phyloP scores from a whole-genome alignment of 2,888 invertebrate genomes.

The Trichogramma evanescens region DNA sequence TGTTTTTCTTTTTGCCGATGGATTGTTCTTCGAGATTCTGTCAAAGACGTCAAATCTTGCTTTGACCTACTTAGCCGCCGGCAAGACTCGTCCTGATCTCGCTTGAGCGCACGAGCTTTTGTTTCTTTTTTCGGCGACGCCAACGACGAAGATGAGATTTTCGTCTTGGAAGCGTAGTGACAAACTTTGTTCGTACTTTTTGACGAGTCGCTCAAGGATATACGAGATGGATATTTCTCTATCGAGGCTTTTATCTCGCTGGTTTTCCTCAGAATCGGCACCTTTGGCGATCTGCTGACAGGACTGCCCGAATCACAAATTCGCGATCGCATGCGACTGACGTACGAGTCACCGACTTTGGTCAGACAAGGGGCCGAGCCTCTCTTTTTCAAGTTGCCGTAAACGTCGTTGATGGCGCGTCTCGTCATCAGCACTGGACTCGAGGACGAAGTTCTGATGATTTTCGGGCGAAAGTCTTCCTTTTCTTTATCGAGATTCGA shows the following conservation, averaged over 20 bases:
- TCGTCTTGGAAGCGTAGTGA: conserved; percentile 11
- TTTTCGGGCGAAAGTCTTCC: conserved; percentile 24
- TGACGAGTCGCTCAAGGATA: conserved; percentile 7
- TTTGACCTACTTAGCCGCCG: conserved; percentile 49
- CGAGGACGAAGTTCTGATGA: conserved; percentile 25
- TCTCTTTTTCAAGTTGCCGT: conserved; percentile 24
- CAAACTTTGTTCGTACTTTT: conserved; percentile 15
- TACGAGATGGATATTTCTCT: conserved; percentile 17
- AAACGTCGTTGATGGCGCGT: conserved; percentile 15
- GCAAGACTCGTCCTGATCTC: conserved; percentile 33
- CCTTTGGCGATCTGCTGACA: conserved; percentile 18
- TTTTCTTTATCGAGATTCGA: conserved; percentile 50
- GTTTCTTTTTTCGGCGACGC: conserved; percentile 18
- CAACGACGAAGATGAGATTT: conserved; percentile 3
- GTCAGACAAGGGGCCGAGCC: conserved; percentile 27
- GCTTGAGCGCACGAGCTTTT: conserved; percentile 28
- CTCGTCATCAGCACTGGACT: conserved; percentile 24
- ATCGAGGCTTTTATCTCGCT: conserved; percentile 24
- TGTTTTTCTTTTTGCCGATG: conserved; percentile 28
- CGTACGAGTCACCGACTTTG: not conserved
- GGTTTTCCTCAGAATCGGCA: conserved; percentile 13
- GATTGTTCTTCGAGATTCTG: conserved; percentile 39
- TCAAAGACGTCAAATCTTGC: conserved; percentile 51
- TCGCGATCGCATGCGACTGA: conserved; percentile 15
- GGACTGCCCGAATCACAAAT: conserved; percentile 26